These are phyloP conservation scores for Drosophila varians DNA, from an alignment of 1,140 invertebrate species.

Conservation along the genomic window DNA sequence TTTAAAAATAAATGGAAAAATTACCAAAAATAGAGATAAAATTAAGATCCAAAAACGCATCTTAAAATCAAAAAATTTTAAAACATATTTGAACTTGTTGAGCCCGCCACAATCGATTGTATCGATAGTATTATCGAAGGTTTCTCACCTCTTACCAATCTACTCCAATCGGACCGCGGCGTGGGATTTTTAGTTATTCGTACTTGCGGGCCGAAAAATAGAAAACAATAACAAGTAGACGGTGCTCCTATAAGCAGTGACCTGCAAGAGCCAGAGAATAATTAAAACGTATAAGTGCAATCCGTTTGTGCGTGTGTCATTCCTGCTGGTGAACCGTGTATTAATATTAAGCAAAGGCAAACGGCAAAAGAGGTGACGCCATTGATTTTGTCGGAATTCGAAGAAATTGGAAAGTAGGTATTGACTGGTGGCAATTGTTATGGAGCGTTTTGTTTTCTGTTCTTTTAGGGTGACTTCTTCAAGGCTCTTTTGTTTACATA, in stretches of 20 bases:
- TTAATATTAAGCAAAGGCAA: neutral
- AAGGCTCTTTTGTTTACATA: conserved; percentile 49
- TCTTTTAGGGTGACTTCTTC: conserved; percentile 1
- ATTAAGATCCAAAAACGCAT: no score
- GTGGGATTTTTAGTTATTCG: neutral
- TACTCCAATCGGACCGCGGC: neutral
- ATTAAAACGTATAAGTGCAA: conserved; percentile 1
- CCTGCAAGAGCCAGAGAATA: neutral
- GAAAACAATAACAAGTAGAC: neutral
- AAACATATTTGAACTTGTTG: no score
- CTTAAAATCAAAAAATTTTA: no score
- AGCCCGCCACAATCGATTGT: no score
- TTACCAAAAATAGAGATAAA: no score
- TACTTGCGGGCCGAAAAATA: neutral
- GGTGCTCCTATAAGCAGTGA: neutral
- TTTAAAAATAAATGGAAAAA: no score
- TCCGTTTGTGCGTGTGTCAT: conserved; percentile 23
- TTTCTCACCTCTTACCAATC: no score
- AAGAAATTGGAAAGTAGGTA: conserved; percentile 37
- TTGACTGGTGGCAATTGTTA: conserved; percentile 1
- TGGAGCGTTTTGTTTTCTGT: neutral
- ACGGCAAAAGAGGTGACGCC: neutral
- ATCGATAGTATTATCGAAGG: no score
- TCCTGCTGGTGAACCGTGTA: neutral
- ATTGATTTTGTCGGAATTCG: conserved; percentile 17